These are phyloP conservation scores for Sparus aurata DNA, from an alignment of 2,797 vertebrate species.

Conservation along the genomic window DNA sequence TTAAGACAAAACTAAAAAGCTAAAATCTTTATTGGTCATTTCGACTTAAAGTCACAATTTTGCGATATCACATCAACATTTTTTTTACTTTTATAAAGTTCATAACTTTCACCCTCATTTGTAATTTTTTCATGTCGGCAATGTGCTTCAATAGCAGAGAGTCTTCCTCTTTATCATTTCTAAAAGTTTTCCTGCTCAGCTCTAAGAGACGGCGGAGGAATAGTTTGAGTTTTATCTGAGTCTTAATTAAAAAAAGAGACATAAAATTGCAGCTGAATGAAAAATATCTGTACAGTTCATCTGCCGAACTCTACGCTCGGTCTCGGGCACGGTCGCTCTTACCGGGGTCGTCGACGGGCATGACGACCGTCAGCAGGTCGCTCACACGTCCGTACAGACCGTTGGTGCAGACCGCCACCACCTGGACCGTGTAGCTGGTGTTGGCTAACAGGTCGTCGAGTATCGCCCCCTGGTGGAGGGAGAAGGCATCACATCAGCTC, in stretches of 20 bases:
- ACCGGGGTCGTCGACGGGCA: constrained; percentile 91
- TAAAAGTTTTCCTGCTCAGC: background rate
- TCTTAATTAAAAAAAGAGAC: background rate
- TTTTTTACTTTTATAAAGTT: background rate
- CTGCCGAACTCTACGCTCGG: constrained; percentile 19
- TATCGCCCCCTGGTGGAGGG: constrained; percentile 92
- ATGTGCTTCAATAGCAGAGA: background rate
- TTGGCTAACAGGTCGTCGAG: constrained; percentile 92
- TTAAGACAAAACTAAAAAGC: background rate
- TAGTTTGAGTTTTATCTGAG: background rate
- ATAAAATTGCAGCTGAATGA: background rate
- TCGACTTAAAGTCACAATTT: background rate
- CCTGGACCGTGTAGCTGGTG: constrained; percentile 93
- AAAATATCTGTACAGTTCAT: background rate
- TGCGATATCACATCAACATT: background rate
- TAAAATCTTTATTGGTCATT: background rate
- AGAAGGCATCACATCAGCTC: background rate
- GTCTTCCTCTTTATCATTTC: background rate
- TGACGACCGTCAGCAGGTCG: constrained; percentile 89
- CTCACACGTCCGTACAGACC: constrained; percentile 93
- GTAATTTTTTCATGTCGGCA: background rate
- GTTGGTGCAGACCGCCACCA: constrained; percentile 95
- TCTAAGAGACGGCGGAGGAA: background rate
- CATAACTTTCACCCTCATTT: background rate
- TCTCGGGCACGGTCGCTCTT: constrained; percentile 80